A percentile compares a stretch with the other conserved stretches of the same genome.
These are phyloP conservation scores for Andrena haemorrhoa DNA, from an alignment of 2,888 invertebrate genomes.

Conservation along the genomic window DNA sequence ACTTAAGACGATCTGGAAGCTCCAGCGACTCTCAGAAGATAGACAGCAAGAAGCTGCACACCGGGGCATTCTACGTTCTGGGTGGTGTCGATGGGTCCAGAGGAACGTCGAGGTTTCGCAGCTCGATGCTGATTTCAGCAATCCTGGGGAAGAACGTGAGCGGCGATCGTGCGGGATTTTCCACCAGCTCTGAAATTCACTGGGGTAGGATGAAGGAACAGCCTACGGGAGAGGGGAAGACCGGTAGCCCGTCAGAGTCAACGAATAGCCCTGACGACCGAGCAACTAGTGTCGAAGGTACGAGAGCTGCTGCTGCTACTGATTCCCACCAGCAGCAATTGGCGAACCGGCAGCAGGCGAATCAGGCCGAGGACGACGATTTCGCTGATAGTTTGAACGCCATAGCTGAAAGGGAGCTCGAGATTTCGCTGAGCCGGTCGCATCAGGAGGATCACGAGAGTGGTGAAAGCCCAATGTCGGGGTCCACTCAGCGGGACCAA, in stretches of 20 bases:
- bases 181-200: not conserved
- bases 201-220: not conserved
- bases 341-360: not conserved
- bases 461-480: not conserved
- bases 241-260: not conserved
- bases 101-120: not conserved
- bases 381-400: conserved; percentile 23
- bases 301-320: not conserved
- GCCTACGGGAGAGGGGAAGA: not conserved
- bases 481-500: not conserved
- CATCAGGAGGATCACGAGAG: not conserved
- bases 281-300: not conserved
- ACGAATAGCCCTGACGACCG: not conserved
- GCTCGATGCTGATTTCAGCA: not conserved
- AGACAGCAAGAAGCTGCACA: conserved; percentile 60
- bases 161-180: not conserved
- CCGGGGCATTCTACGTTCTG: not conserved
- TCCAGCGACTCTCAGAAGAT: conserved; percentile 12
- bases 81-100: too few species aligned
- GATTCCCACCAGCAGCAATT: not conserved
- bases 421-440: conserved; percentile 14
- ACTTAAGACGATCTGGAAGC: not conserved
- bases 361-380: not conserved
- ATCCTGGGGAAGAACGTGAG: not conserved
- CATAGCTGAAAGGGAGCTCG: conserved; percentile 30